Evolutionary conservation across 2,113 vertebrate genomes (phyloP), one percentile per base, ranked within the genome.

Genomic region (Myiagra hebetior): DNA sequence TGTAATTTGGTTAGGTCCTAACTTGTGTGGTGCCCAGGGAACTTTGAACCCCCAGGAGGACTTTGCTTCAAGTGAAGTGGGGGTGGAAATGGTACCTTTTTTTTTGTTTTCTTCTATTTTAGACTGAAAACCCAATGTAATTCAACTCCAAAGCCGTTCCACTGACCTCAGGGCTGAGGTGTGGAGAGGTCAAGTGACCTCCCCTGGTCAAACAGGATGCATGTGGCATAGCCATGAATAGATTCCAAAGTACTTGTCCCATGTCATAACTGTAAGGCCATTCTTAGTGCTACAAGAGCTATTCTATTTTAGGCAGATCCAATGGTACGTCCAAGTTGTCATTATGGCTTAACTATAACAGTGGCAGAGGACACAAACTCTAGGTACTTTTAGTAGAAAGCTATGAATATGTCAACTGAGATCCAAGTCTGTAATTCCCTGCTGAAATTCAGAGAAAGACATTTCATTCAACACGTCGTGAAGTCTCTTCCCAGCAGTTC

Each of bases 91-190:
- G 60, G 39, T 41, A 87, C 33, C 35, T 10, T 44, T 69, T 70
- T 85, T 72, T 96, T 93, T 96, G 63, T 60, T 87, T 84, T 92
- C 35, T 94, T 57, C 74, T 91, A 86, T 96, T 96, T 97, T 88
- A 88, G 39, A 41, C 75, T 94, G 50, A 80, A 93, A 95, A 72
- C 15, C 21, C 20, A 2, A 19, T 49, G 59, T 74, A 67, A 93
- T 92, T 92, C 68, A n/a, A 78, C 79, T 91, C 76, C 57, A 82
- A 78, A 89, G 64, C 64, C 0, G 0, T 89, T 87, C 19, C 13
- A 9, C 44, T 89, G 86, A 89, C 94, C 87, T 89, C 73, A 76
- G 80, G n/a, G 23, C 56, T 93, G 76, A 86, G 64, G 47, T 41
- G 7, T 37, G 37, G 73, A 70, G 56, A 68, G 91, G 92, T 92